Evolutionary conservation across 64 coral and sea anemone species (phyloP).

Genomic region (Porites australiensis): DNA sequence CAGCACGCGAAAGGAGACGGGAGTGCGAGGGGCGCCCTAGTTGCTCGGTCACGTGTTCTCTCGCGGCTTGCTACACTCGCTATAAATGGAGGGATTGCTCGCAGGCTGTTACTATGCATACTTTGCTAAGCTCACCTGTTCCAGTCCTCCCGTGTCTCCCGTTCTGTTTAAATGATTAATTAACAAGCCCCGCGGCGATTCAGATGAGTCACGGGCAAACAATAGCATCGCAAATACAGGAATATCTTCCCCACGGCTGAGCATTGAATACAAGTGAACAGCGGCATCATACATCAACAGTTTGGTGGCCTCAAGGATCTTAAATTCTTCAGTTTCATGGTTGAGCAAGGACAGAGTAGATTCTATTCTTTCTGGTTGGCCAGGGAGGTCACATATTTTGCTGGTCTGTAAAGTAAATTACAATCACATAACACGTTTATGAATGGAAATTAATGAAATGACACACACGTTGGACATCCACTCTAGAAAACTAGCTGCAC

Average conservation of each 20-base stretch:
- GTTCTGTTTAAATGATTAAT: constrained; percentile 81
- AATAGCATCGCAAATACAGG: constrained; percentile 84
- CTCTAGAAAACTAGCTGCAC: not conserved
- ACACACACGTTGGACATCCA: too few relatives aligned
- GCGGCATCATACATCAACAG: constrained; percentile 78
- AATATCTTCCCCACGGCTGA: constrained; percentile 58
- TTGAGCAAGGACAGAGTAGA: constrained; percentile 66
- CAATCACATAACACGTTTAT: too few relatives aligned
- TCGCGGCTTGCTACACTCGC: too few relatives aligned
- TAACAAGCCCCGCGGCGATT: constrained; percentile 59
- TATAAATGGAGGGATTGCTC: too few relatives aligned
- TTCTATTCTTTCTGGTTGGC: constrained; percentile 15
- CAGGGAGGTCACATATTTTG: not conserved
- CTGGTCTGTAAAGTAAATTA: not conserved
- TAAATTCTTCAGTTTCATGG: constrained; percentile 66
- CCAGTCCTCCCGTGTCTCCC: constrained; percentile 91
- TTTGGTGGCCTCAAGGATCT: constrained; percentile 88
- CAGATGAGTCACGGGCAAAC: constrained; percentile 86
- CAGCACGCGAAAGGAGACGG: too few relatives aligned
- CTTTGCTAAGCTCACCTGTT: constrained; percentile 58
- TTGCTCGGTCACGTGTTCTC: too few relatives aligned
- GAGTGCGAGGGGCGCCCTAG: too few relatives aligned
- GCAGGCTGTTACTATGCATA: too few relatives aligned
- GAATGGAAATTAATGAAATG: too few relatives aligned
- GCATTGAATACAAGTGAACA: constrained; percentile 52